Base-by-base conservation (phyloP, 35 echinoderm and acorn worm genomes). In the Diadema setosum region DNA sequence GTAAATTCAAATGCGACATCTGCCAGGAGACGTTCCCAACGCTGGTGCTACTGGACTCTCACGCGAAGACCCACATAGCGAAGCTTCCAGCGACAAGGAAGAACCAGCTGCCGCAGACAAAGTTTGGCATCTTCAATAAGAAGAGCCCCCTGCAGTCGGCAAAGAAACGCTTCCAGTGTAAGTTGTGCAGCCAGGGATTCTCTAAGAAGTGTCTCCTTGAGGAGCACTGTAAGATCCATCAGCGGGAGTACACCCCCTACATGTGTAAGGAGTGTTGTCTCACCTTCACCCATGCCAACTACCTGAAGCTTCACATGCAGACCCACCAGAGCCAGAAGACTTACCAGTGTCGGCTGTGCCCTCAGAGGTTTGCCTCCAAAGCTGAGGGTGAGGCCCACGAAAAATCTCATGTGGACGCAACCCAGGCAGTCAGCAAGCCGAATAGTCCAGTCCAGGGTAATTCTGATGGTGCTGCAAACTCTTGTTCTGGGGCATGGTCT, bases 281-380 rank as follows among this genome's bases (percentile, higher is more conserved):
- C 7, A 78, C 73, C 73, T 78, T 78, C 37, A 78, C 73, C 2
- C 73, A 78, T 25, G 33, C 73, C 7, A 78, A 78, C 73, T 78
- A 78, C 44, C 73, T 78, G 34, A 78, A 78, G 20, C 73, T 78
- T 15, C 73, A 78, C 9, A 39, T 78, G 35, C 29, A 26, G 5
- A 78, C 44, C 35, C 73, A 78, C n/a, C 12, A 78, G 73, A 36
- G 9, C 9, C 48, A 52, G 48, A 52, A 52, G 48, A 11, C 48
- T 9, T 52, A 11, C n/a, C 48, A 52, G 48, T 52, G 48, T n/a
- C 9, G n/a, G n/a, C 48, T 52, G 48, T 52, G 48, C 48, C n/a
- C 48, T 9, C 48, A 52, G 9, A 52, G n/a, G n/a, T 52, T 52
- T 52, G 9, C 48, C 16, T 42, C 73, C 20, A 44, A 43, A 36